Evolutionary conservation across 2,113 vertebrate genomes (phyloP).

Genomic region (Nothobranchius kuhntae): DNA sequence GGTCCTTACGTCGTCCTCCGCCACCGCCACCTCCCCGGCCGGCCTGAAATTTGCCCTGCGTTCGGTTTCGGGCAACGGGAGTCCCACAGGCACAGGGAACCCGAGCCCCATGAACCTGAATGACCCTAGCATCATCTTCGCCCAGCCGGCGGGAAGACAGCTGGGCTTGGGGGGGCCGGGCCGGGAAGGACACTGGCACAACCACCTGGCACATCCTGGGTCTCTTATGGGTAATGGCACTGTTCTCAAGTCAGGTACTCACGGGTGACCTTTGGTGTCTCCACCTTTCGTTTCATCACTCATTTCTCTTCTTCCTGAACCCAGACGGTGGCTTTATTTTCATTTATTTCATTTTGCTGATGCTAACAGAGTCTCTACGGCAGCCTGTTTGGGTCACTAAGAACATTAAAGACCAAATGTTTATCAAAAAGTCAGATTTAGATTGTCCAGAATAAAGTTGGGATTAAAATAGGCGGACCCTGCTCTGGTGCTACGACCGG

Average conservation of each 20-base stretch:
- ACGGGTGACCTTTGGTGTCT: slow-evolving; percentile 48
- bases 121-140: slow-evolving; percentile 99
- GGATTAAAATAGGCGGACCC: no score
- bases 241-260: slow-evolving; percentile 91
- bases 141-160: slow-evolving; percentile 91
- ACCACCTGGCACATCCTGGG: slow-evolving; percentile 85
- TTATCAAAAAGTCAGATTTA: no score
- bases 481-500: no score
- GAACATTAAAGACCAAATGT: no score
- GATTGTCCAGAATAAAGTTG: no score
- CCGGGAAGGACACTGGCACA: slow-evolving; percentile 94
- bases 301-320: not conserved
- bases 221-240: slow-evolving; percentile 93
- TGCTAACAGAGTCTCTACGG: no score
- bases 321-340: no score
- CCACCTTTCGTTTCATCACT: slow-evolving; percentile 1
- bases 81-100: slow-evolving; percentile 74
- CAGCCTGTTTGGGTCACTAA: no score
- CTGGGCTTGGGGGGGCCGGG: slow-evolving; percentile 82
- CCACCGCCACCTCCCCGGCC: slow-evolving; percentile 79
- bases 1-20: slow-evolving; percentile 84
- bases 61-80: slow-evolving; percentile 65
- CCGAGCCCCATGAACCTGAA: slow-evolving; percentile 89
- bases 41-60: slow-evolving; percentile 84
- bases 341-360: no score